Evolutionary conservation across 1,140 invertebrate species (phyloP).

Genomic region (Diploscapter pachys): DNA sequence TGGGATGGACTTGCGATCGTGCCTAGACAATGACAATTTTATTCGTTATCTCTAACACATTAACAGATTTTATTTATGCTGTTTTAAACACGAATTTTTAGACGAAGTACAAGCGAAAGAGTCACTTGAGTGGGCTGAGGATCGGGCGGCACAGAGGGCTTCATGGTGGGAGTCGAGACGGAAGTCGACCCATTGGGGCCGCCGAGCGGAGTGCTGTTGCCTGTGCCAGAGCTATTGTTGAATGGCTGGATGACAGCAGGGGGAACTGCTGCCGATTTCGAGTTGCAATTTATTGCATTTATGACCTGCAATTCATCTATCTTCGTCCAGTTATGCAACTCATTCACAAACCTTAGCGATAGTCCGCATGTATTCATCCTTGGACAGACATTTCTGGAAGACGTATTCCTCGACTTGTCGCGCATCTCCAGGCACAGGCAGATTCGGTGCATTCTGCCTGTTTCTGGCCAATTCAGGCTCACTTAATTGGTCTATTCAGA

Average conservation of each 20-base stretch:
- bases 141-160: conserved; percentile 49
- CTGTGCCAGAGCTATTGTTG: conserved; percentile 16
- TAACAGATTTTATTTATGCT: no score
- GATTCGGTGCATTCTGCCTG: conserved; percentile 58
- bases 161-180: conserved; percentile 6
- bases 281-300: conserved; percentile 59
- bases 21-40: no score
- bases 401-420: conserved; percentile 57
- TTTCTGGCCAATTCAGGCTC: conserved; percentile 57
- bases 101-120: no score
- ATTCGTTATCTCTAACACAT: no score
- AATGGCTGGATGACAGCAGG: conserved; percentile 43
- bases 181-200: conserved; percentile 14
- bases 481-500: conserved; percentile 35
- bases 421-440: conserved; percentile 57
- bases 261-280: conserved; percentile 54
- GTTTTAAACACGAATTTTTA: no score
- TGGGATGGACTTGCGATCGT: no score
- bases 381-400: conserved; percentile 56
- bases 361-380: conserved; percentile 58
- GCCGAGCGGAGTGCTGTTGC: conserved; percentile 20
- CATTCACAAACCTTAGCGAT: conserved; percentile 46
- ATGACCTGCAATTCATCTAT: conserved; percentile 37
- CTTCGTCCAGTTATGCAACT: background rate
- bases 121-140: conserved; percentile 49